Percentiles rank a stretch among this genome's conserved stretches.
phyloP scores from a whole-genome alignment of 2,113 vertebrate genomes.

The Tringa solitaria region DNA sequence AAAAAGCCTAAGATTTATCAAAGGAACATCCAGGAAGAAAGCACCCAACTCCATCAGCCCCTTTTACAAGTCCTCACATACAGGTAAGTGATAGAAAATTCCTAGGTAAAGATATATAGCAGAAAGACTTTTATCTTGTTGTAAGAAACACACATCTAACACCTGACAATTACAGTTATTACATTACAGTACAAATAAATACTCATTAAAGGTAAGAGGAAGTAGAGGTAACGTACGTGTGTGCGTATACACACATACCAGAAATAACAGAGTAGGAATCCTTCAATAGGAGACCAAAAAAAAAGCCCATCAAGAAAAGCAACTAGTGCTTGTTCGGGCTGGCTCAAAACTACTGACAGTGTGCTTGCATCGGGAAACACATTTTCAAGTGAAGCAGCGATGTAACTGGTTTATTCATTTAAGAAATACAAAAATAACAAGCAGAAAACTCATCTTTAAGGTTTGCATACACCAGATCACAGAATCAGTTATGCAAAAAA shows the following conservation, averaged over 20 bases:
- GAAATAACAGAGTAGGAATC: neutral
- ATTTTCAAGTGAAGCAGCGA: neutral
- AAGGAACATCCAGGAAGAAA: neutral
- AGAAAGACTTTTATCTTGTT: neutral
- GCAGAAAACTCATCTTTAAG: neutral
- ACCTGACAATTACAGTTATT: neutral
- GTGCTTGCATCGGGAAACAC: neutral
- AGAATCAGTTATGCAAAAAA: neutral
- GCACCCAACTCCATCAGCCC: neutral
- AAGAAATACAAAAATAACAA: neutral
- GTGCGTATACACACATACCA: rapidly evolving
- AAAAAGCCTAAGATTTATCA: neutral
- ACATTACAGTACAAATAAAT: neutral
- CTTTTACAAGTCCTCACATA: neutral
- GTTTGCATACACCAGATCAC: neutral
- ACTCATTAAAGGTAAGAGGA: neutral
- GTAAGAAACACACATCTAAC: neutral
- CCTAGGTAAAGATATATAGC: neutral
- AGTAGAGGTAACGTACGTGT: rapidly evolving
- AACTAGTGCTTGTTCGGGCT: neutral
- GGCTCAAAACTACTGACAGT: neutral
- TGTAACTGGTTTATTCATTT: neutral
- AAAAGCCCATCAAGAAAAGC: neutral
- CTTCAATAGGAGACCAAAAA: neutral
- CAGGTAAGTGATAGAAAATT: neutral